phyloP scores from a whole-genome alignment of 2,113 vertebrate genomes.

The Cichladusa arquata region DNA sequence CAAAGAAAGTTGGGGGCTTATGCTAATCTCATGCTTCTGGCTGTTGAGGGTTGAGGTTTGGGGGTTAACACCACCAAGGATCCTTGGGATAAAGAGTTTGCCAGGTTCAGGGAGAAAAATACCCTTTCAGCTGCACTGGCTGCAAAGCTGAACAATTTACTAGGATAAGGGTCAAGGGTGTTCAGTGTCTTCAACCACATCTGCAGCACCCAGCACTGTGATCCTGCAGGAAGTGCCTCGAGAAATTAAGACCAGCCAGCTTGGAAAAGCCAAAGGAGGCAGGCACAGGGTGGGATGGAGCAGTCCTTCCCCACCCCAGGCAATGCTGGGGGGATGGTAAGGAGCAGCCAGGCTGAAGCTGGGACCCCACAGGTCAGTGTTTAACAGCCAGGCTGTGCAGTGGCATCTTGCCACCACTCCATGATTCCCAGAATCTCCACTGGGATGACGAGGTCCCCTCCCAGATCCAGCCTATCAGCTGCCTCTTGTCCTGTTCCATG shows the following conservation, averaged over 20 bases:
- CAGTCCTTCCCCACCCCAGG: neutral
- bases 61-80: neutral
- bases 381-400: neutral
- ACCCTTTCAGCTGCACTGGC: neutral
- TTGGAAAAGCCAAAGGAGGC: neutral
- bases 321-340: neutral
- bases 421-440: neutral
- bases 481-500: neutral
- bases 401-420: neutral
- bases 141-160: neutral
- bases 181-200: neutral
- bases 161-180: neutral
- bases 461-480: neutral
- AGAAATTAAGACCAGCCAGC: neutral
- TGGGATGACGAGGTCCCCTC: neutral
- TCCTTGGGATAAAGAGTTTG: neutral
- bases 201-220: neutral
- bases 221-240: neutral
- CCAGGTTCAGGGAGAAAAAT: neutral
- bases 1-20: neutral
- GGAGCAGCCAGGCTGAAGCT: neutral
- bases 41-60: neutral
- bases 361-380: accelerated
- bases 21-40: neutral
- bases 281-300: accelerated